Base-by-base conservation (phyloP, 2,113 vertebrate species). In the Megaceryle maxima region DNA sequence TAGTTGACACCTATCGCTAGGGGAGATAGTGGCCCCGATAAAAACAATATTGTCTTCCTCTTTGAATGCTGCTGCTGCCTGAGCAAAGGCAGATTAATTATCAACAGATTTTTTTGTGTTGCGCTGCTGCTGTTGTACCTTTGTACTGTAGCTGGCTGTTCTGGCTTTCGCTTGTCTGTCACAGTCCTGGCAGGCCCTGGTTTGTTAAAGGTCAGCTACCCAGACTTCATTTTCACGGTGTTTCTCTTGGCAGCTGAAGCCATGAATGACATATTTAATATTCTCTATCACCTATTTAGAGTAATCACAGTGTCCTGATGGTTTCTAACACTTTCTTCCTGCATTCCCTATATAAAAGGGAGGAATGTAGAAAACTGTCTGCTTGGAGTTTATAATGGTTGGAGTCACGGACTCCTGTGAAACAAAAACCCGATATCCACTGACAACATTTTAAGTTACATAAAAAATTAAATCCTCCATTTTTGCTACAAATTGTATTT, bases 191-290 rank as follows among this genome's bases (percentile, higher is more conserved):
- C 41, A 64, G 35, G 29, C 17, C 51, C 53, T 59, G 64, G 29
- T 14, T 76, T 88, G 35, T 28, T 85, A 22, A n/a, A 63, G 46
- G 24, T 16, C 6, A 4, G 16, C 41, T 63, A 55, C 37, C 82
- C 48, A 21, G 25, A 10, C 46, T 0, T 2, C 0, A 0, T 59
- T 67, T 75, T 60, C 53, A 51, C 37, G 6, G 59, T 8, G 8
- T 75, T 88, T 64, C 46, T 24, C 43, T 31, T 35, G 53, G 62
- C 87, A 92, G 83, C 55, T 85, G 82, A 48, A 62, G 55, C 59
- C n/a, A 11, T 8, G 11, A 12, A 15, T 37, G 60, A 19, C 5
- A 0, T 33, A 7, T 82, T 56, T 46, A 51, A 66, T 43, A 70
- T 56, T 82, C 59, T 26, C 21, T 44, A 1, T 43, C 29, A 41